phyloP scores from a whole-genome alignment of 2,888 invertebrate species.

The Iphiclides podalirius region DNA sequence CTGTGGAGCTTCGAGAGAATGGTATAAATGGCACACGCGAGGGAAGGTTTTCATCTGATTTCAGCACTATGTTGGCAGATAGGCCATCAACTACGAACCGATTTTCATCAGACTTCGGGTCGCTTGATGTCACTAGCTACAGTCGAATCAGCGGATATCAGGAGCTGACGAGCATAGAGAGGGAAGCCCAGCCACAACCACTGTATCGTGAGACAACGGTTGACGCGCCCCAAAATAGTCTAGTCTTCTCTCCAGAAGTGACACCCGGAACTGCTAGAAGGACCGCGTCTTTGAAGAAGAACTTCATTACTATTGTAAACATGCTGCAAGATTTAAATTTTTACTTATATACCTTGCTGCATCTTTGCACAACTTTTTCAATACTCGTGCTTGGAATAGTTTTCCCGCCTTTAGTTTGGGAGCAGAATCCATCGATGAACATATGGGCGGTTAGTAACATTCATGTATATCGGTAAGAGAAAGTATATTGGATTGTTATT shows the following conservation, averaged over 20 bases:
- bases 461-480: background rate
- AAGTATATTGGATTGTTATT: too few relatives aligned
- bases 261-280: constrained; percentile 63
- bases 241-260: constrained; percentile 59
- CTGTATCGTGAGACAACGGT: constrained; percentile 79
- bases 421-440: constrained; percentile 58
- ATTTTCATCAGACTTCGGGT: constrained; percentile 60
- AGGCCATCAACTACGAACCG: constrained; percentile 35
- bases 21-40: constrained; percentile 31
- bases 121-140: constrained; percentile 51
- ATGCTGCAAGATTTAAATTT: constrained; percentile 72
- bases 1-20: constrained; percentile 52
- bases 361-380: constrained; percentile 77
- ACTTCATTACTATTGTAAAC: constrained; percentile 62
- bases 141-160: constrained; percentile 55
- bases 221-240: constrained; percentile 55
- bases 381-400: constrained; percentile 71
- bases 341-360: constrained; percentile 77
- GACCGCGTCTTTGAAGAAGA: constrained; percentile 66
- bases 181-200: constrained; percentile 66
- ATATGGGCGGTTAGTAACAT: constrained; percentile 62
- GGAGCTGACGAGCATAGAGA: constrained; percentile 67
- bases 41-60: constrained; percentile 58
- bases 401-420: constrained; percentile 77
- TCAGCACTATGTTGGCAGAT: constrained; percentile 45